A percentile compares a stretch with the other conserved stretches of the same genome.
These are phyloP conservation scores for Dipodomys ordii DNA, from an alignment of 2,113 vertebrate genomes.

Conservation along the genomic window DNA sequence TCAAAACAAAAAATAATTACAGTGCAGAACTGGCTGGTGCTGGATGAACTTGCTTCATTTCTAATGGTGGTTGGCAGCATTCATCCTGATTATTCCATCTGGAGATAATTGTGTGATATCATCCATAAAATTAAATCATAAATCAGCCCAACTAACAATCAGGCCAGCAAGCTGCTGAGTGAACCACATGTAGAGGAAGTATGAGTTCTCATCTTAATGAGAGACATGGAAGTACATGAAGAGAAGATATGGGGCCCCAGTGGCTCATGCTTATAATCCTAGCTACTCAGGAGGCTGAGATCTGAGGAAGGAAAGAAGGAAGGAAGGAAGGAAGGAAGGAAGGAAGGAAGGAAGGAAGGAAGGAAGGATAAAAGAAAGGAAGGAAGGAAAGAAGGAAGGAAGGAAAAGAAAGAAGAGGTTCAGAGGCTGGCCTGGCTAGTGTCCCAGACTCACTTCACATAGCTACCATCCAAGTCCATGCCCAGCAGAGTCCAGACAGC, in stretches of 20 bases:
- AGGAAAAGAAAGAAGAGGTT: not conserved
- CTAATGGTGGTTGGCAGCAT: conserved; percentile 87
- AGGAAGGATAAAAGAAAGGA: too few relatives aligned
- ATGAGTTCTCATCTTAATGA: conserved; percentile 71
- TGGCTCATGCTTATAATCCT: too few relatives aligned
- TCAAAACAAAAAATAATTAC: conserved; percentile 88
- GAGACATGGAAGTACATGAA: conserved; percentile 25
- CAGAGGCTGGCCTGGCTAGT: conserved; percentile 3
- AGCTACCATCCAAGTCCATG: not conserved
- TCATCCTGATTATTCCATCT: conserved; percentile 88
- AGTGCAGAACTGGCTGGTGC: conserved; percentile 82
- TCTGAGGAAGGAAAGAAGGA: too few relatives aligned
- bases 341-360: too few relatives aligned
- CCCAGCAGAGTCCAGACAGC: not conserved
- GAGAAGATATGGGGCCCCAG: not conserved
- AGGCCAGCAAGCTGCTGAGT: conserved; percentile 79
- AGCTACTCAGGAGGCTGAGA: too few relatives aligned
- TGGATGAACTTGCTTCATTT: conserved; percentile 81
- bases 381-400: too few relatives aligned
- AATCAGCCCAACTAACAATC: conserved; percentile 86
- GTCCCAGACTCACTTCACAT: not conserved
- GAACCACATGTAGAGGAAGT: conserved; percentile 47
- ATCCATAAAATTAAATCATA: conserved; percentile 90
- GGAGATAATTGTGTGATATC: conserved; percentile 91
- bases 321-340: too few relatives aligned